Evolutionary conservation across 1,140 invertebrate species (phyloP).

Genomic region (Platyscapa corneri): DNA sequence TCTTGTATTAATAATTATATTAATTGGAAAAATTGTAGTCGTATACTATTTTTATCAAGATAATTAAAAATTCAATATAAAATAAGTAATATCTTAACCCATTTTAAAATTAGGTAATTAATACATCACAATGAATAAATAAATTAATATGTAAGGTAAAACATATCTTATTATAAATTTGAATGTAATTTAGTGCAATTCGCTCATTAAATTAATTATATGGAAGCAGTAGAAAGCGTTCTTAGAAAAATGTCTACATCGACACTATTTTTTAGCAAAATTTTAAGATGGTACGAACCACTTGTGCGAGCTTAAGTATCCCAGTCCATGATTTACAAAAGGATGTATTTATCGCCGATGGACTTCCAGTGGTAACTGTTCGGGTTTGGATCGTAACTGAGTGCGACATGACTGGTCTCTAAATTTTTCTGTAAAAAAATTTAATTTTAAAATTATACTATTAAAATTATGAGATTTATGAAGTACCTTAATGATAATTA

Average conservation of each 20-base stretch:
- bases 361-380: slow-evolving; percentile 83
- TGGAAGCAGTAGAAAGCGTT: slow-evolving; percentile 24
- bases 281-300: slow-evolving; percentile 77
- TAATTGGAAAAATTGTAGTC: too few species aligned
- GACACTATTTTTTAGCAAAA: not conserved
- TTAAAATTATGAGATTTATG: too few species aligned
- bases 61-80: too few species aligned
- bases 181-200: not conserved
- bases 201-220: slow-evolving; percentile 20
- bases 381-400: slow-evolving; percentile 88
- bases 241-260: slow-evolving; percentile 26
- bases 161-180: not conserved
- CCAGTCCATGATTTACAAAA: slow-evolving; percentile 83
- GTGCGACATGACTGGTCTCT: slow-evolving; percentile 80
- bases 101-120: not conserved
- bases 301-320: slow-evolving; percentile 82
- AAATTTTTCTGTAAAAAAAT: not conserved
- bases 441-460: not conserved
- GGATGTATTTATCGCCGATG: slow-evolving; percentile 84
- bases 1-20: too few species aligned
- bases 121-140: not conserved
- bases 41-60: too few species aligned
- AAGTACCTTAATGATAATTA: too few species aligned
- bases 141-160: not conserved
- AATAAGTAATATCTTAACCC: not conserved